Base-by-base conservation (phyloP, 2,888 invertebrate species). In the Eupithecia tripunctaria region DNA sequence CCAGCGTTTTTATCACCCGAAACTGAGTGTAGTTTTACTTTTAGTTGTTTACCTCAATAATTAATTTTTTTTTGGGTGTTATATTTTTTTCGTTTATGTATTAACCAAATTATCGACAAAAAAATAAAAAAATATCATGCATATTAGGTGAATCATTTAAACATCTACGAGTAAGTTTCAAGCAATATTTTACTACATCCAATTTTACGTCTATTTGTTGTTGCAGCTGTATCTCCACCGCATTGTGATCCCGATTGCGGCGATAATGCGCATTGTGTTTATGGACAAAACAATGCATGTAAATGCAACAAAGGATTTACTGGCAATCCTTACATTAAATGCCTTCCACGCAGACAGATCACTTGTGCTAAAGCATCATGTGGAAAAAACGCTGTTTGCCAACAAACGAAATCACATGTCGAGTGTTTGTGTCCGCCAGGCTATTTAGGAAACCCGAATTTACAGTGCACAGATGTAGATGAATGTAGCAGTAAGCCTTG, bases 321-420 rank as follows among this genome's bases (percentile, higher is more conserved):
- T 68, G 98, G 98, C 77, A 98, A 98, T 92, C 98, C 98, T 0
- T 98, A 98, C 86, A 96, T 96, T 81, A 96, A 96, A 67, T 98
- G 98, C 87, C 96, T 96, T 15, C 94, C 96, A 27, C 95, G 97
- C 79, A 95, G 96, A 81, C 96, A 96, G 85, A 96, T 96, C 78
- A 96, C 96, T 51, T 98, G 98, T 86, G 95, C 96, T 8, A 95
- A 95, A 68, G 95, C 96, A 38, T 95, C 96, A 25, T 98, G 98
- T 85, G 98, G 98, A 6, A 87, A 89, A 4, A 97, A 97, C 84
- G 97, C 98, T 2, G 96, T 97, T 80, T 98, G 98, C 83, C 96
- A 96, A 81, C 96, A 97, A 82, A 96, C 96, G 38, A 95, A 95
- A 76, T 96, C 96, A 76, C 96, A 96, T 66, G 96, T 98, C 12